Conservation (phyloP, 2,888 invertebrate species). For the Capitulum mitella region DNA sequence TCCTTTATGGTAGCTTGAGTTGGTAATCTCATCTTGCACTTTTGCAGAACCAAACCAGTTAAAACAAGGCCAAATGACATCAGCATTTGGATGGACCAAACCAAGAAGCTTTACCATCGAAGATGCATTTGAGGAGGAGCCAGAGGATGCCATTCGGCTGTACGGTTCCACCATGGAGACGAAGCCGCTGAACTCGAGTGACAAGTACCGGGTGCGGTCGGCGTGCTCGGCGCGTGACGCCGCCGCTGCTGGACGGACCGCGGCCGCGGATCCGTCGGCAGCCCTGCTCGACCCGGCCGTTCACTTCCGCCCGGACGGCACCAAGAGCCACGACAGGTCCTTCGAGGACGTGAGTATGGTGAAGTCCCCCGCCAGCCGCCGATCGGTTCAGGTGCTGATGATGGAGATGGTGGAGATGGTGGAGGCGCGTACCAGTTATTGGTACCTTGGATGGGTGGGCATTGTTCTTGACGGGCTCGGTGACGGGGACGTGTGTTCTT, state of each 20-base stretch:
- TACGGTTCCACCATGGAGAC: constrained; percentile 65
- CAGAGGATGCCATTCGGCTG: constrained; percentile 71
- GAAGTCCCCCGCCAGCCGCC: no score
- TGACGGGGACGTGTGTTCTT: no score
- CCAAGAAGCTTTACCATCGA: constrained; percentile 52
- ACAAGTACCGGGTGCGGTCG: background rate
- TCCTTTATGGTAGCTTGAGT: no score
- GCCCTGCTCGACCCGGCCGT: background rate
- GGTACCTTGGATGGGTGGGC: no score
- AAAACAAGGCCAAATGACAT: no score
- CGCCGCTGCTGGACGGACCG: no score
- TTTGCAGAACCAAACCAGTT: no score
- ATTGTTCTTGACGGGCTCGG: no score
- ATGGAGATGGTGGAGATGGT: no score
- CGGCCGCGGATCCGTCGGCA: background rate
- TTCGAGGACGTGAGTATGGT: background rate
- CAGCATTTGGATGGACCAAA: background rate
- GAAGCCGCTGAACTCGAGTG: constrained; percentile 56
- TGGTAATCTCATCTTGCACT: no score
- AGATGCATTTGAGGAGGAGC: constrained; percentile 77
- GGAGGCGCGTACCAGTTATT: no score
- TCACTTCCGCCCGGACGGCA: background rate
- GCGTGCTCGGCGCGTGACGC: background rate
- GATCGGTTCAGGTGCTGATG: no score
- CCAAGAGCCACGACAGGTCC: background rate